Evolutionary conservation across 1,140 invertebrate species (phyloP), one percentile per base, ranked within the genome.

Genomic region (Macrostomum lignano): DNA sequence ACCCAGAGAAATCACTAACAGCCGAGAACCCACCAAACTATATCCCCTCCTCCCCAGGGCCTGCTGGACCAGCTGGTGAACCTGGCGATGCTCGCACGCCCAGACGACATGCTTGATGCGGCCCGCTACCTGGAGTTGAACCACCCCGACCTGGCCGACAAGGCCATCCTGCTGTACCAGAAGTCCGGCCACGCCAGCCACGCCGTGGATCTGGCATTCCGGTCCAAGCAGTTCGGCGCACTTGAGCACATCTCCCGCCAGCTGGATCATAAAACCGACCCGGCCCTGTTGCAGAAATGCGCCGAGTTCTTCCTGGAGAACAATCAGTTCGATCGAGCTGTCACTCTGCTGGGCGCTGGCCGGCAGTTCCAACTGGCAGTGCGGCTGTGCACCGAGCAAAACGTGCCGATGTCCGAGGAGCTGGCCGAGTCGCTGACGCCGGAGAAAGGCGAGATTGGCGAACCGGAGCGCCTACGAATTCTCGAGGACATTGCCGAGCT

Each of bases 111-210:
- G 58, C 62, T 77, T 11, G 74, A 78, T 42, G 79, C 78, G 3
- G 86, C 82, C 0, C 67, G 70, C 15, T 84, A 77, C 52, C 79
- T 86, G 41, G 62, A 67, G 45, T n/a, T n/a, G n/a, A 67, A 70
- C 3, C 66, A 71, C 40, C 67, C 67, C 3, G 56, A 55, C 5
- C 49, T 60, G 28, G 55, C 62, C 36, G 75, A 84, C 44, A 75
- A 76, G 45, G 77, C 86, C 9, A 74, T 88, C 31, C 67, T 82
- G 39, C 58, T 93, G 0, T 94, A 91, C 49, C 79, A 91, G 48
- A 73, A 79, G 48, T 62, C 61, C 25, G 38, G 37, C 36, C 11
- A 22, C 7, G 13, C 15, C 7, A 42, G 37, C 37, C 21, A 11
- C 23, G 82, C 86, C 1, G 50, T 94, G 13, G 82, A 93, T 52